Evolutionary conservation across 2,113 vertebrate genomes (phyloP).

Genomic region (Hylia prasina): DNA sequence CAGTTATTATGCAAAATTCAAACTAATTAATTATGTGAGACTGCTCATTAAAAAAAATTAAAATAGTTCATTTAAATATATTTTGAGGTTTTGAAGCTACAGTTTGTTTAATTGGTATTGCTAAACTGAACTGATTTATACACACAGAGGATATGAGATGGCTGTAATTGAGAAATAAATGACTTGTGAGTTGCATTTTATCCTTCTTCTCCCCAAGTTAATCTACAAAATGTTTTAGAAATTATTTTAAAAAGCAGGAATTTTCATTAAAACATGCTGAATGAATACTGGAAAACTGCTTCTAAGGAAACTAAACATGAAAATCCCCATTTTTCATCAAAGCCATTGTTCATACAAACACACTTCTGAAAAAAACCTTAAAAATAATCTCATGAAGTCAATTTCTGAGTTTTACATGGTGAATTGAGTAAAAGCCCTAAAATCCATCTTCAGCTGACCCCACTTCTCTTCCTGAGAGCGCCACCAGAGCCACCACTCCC

Average conservation of each 20-base stretch:
- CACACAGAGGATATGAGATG: neutral
- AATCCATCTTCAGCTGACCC: neutral
- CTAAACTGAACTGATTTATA: neutral
- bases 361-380: neutral
- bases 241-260: neutral
- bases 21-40: neutral
- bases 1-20: neutral
- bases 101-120: neutral
- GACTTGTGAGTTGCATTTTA: neutral
- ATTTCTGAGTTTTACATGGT: neutral
- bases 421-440: neutral
- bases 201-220: neutral
- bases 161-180: neutral
- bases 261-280: neutral
- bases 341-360: neutral
- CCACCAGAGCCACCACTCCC: neutral
- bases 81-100: neutral
- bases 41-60: neutral
- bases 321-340: neutral
- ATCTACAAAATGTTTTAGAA: neutral
- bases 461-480: neutral
- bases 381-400: neutral
- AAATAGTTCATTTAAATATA: conserved; percentile 2
- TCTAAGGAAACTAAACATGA: neutral
- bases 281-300: neutral